Percentiles rank a stretch among this genome's conserved stretches.
Conservation (phyloP, 2,797 vertebrate species). For the Microctenopoma lineatum region DNA sequence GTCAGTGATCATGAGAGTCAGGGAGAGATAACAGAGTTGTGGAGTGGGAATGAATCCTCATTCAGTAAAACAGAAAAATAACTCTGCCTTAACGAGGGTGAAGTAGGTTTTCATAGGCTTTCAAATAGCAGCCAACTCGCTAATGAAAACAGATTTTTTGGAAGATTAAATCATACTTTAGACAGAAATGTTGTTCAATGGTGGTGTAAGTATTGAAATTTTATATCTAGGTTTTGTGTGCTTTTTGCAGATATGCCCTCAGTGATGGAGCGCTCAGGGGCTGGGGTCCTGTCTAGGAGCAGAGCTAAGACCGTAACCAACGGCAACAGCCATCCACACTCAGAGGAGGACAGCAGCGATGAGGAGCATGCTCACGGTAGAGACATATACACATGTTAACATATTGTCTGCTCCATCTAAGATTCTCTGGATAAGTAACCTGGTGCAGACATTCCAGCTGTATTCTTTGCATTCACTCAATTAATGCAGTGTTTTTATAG, state of each 20-base stretch:
- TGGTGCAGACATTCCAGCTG: slow-evolving; percentile 22
- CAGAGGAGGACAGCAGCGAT: slow-evolving; percentile 93
- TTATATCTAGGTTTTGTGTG: slow-evolving; percentile 15
- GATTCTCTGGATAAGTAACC: neutral
- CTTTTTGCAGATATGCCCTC: slow-evolving; percentile 86
- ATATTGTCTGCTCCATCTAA: neutral
- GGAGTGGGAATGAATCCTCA: slow-evolving; percentile 9
- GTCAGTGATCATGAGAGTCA: neutral
- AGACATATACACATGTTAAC: slow-evolving; percentile 7
- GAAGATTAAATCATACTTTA: neutral
- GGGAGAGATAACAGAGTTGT: slow-evolving; percentile 1
- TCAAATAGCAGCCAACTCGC: slow-evolving; percentile 8
- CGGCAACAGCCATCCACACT: slow-evolving; percentile 87
- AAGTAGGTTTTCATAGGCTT: slow-evolving; percentile 30
- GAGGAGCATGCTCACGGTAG: slow-evolving; percentile 92
- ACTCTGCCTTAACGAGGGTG: slow-evolving; percentile 22
- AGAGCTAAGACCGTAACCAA: slow-evolving; percentile 90
- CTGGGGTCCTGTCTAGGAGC: slow-evolving; percentile 92
- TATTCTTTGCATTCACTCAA: slow-evolving; percentile 32
- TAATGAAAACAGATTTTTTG: slow-evolving; percentile 4
- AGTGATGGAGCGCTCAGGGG: slow-evolving; percentile 92
- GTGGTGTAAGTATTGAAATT: neutral
- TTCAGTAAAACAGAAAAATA: slow-evolving; percentile 27
- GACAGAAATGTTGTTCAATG: slow-evolving; percentile 6
- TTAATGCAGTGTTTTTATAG: slow-evolving; percentile 48